Evolutionary conservation across 2,113 vertebrate genomes (phyloP).

Genomic region (Odocoileus virginianus): DNA sequence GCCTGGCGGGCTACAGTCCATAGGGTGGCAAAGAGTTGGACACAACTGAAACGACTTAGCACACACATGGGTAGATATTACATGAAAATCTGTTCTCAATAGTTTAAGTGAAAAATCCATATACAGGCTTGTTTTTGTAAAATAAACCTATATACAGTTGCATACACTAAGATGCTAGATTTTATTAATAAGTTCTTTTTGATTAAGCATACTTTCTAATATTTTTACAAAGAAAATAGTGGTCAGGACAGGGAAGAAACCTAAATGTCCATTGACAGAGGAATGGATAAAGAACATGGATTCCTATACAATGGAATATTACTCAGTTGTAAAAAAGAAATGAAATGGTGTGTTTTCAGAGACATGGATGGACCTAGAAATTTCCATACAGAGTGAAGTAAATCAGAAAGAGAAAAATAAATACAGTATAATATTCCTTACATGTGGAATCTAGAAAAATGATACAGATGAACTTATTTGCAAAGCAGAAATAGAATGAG

Average conservation of each 20-base stretch:
- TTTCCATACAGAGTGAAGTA: background rate
- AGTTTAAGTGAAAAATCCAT: background rate
- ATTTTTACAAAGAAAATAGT: background rate
- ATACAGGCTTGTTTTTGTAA: background rate
- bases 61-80: background rate
- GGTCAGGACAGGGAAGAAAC: background rate
- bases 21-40: background rate
- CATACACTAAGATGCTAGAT: background rate
- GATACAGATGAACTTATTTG: background rate
- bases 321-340: background rate
- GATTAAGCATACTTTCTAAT: background rate
- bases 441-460: background rate
- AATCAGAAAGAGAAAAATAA: background rate
- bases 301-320: background rate
- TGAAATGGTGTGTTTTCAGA: background rate
- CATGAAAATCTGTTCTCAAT: background rate
- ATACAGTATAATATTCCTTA: background rate
- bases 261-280: background rate
- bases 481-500: background rate
- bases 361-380: background rate
- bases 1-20: background rate
- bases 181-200: background rate
- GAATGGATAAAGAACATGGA: background rate
- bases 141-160: background rate
- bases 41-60: background rate